Conservation (phyloP, 2,113 vertebrate genomes). For the Vimba vimba region DNA sequence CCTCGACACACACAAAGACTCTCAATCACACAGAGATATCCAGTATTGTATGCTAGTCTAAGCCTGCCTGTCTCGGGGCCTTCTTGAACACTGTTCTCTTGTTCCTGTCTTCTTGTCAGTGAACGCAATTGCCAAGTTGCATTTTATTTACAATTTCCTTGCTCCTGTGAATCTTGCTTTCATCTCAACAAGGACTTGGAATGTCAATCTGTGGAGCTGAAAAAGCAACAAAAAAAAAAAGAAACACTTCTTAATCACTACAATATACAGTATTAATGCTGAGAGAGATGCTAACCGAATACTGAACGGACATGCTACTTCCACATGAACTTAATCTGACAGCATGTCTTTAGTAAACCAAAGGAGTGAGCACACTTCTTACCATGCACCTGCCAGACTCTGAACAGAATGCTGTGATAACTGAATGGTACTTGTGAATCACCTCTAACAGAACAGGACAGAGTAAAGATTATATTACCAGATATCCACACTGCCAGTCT, state of each 20-base stretch:
- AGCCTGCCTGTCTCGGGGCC: slow-evolving; percentile 42
- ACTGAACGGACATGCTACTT: slow-evolving; percentile 15
- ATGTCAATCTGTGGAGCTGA: slow-evolving; percentile 14
- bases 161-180: slow-evolving; percentile 34
- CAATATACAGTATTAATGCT: slow-evolving; percentile 23
- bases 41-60: slow-evolving; percentile 56
- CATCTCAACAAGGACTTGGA: slow-evolving; percentile 27
- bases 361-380: slow-evolving; percentile 46
- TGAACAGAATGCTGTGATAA: slow-evolving; percentile 50
- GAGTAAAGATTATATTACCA: slow-evolving; percentile 44
- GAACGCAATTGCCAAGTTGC: slow-evolving; percentile 40
- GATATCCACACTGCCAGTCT: slow-evolving; percentile 41
- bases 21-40: slow-evolving; percentile 40
- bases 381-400: slow-evolving; percentile 31
- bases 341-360: slow-evolving; percentile 38
- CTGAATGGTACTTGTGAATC: slow-evolving; percentile 44
- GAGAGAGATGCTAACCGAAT: slow-evolving; percentile 24
- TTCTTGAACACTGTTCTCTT: slow-evolving; percentile 45
- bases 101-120: slow-evolving; percentile 36
- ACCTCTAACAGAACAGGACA: slow-evolving; percentile 36
- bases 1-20: slow-evolving; percentile 32
- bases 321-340: slow-evolving; percentile 22
- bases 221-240: slow-evolving; percentile 8
- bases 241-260: slow-evolving; percentile 19
- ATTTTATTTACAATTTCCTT: slow-evolving; percentile 28